Base-by-base conservation (phyloP, 2,888 invertebrate species). In the Autographa gamma region DNA sequence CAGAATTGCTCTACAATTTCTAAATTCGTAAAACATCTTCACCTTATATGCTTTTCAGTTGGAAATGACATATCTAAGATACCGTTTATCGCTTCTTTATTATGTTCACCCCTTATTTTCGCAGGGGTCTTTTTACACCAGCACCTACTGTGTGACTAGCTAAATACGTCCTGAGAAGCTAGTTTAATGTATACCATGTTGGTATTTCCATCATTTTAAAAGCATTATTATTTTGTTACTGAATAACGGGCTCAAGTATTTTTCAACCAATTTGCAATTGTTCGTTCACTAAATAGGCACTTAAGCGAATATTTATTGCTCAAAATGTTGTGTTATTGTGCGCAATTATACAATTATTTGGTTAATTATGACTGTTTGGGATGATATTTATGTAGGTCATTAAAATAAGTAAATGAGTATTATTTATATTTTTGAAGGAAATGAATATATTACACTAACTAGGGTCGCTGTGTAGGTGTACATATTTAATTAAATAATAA, bases 81-180 rank as follows among this genome's bases (percentile, higher is more conserved):
- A n/a, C n/a, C n/a, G n/a, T n/a, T n/a, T n/a, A n/a, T n/a, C n/a
- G n/a, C n/a, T n/a, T n/a, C n/a, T n/a, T n/a, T n/a, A n/a, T n/a
- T n/a, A n/a, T n/a, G n/a, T n/a, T 34, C 9, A 56, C 38, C 16
- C n/a, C 25, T 14, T 11, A 60, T 14, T 41, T n/a, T 16, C 13
- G 1, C 32, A 16, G 52, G 66, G 71, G 56, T 63, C 76, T 14
- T 13, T n/a, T 41, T 61, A 78, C 62, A 78, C 66, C 87, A 81
- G 88, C 59, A 67, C 63, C 66, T 86, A 73, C 84, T 85, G 72
- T 82, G 83, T 86, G 86, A 88, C 88, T 88, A 86, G 87, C 81
- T 81, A 85, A 84, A 86, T 85, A 77, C 82, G 76, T 84, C 75
- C 81, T 70, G 66, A 64, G 75, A 76, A 73, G 65, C 11, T 80